A percentile compares a stretch with the other conserved stretches of the same genome.
phyloP scores from a whole-genome alignment of 2,888 invertebrate genomes.

The Caenorhabditis afra region DNA sequence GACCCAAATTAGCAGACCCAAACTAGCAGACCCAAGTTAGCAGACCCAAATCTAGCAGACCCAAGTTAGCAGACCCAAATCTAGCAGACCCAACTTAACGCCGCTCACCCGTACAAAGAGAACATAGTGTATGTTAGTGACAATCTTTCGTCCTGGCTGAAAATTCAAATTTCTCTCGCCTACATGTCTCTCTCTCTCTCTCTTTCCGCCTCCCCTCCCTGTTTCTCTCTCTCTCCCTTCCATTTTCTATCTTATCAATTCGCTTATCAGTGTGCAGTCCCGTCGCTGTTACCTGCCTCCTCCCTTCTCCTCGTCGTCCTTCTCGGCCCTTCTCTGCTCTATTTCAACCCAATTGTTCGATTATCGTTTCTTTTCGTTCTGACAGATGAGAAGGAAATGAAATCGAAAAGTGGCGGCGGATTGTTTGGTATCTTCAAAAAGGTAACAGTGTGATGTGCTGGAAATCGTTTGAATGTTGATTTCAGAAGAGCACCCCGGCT shows the following conservation, averaged over 20 bases:
- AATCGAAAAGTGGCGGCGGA: slow-evolving; percentile 36
- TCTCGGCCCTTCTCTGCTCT: slow-evolving; percentile 25
- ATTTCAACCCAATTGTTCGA: slow-evolving; percentile 12
- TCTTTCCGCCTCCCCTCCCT: not conserved
- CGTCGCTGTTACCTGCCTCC: not conserved
- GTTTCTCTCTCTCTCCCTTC: not conserved
- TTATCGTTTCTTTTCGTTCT: not conserved
- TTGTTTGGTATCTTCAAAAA: slow-evolving; percentile 54
- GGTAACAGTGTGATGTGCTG: not conserved
- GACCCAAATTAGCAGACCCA: no score
- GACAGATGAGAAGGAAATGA: slow-evolving; percentile 37
- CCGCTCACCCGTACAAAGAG: no score
- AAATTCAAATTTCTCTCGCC: no score
- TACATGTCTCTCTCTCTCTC: not conserved
- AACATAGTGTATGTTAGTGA: no score
- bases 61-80: no score
- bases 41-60: no score
- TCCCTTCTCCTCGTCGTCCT: slow-evolving; percentile 8
- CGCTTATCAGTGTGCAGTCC: not conserved
- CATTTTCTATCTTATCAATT: not conserved
- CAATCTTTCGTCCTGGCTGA: no score
- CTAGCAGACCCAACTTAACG: no score
- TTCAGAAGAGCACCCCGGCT: slow-evolving; percentile 47
- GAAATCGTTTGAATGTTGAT: not conserved
- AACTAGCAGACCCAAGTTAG: no score